Evolutionary conservation across 1,140 invertebrate genomes (phyloP), one percentile per base, ranked within the genome.

Genomic region (Leptinotarsa defecta): DNA sequence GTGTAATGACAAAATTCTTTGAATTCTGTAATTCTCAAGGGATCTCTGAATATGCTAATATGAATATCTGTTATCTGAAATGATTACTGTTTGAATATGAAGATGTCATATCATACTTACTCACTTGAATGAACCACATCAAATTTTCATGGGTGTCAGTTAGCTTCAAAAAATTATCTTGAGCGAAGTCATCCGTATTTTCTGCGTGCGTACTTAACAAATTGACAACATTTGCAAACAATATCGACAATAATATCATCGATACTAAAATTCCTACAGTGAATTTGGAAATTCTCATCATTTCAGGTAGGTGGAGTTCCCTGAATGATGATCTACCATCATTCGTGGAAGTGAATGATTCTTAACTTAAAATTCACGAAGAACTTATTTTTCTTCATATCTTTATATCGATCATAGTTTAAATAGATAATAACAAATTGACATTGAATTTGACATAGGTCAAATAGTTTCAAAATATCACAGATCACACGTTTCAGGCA

Each of bases 61-160:
- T 98, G 96, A 71, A 97, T 90, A 86, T 98, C 96, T 71, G 94
- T 93, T 81, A 96, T 92, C 94, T 95, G 83, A 76, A 89, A 83
- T 27, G 48, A 15, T 57, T 17, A 57, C n/a, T 17, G 52, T 57
- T 3, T 57, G 52, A 57, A 57, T 57, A 57, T 17, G 4, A 57
- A 57, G 52, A 57, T 17, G 4, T 57, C 52, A 57, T 15, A 57
- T 57, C 17, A 57, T 2, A 69, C 71, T 48, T 78, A 83, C 86
- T 86, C 87, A 94, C 93, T 88, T 94, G 93, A 78, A 94, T 81
- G 87, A 94, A 94, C 92, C 92, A 94, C 71, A 94, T 87, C 19
- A 94, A 81, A 84, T 93, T 89, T 22, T 91, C 83, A 17, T 81
- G 79, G 1, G 87, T 87, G 79, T 90, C 85, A 48, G 83, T 86